Conservation (phyloP, 1,140 invertebrate species). For the Cotesia glomerata region DNA sequence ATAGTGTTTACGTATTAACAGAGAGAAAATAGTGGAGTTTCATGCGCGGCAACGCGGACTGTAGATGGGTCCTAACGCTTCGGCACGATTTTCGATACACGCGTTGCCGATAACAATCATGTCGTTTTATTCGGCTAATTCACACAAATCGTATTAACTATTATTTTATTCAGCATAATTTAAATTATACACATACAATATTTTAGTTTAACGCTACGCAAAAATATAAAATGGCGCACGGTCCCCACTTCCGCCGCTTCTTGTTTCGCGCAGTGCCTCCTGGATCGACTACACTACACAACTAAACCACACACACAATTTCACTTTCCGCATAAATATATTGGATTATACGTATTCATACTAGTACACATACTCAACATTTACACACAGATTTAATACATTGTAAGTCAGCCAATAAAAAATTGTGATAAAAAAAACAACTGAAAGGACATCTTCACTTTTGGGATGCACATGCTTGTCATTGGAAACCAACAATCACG, state of each 20-base stretch:
- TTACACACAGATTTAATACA: too few species aligned
- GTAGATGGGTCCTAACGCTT: slow-evolving; percentile 36
- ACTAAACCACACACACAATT: background rate
- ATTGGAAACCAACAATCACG: too few species aligned
- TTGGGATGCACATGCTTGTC: too few species aligned
- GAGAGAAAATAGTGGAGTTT: slow-evolving; percentile 25
- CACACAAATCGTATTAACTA: slow-evolving; percentile 36
- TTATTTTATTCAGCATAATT: slow-evolving; percentile 37
- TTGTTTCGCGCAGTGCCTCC: slow-evolving; percentile 35
- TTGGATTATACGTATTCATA: too few species aligned
- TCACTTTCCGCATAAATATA: too few species aligned
- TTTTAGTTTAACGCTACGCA: slow-evolving; percentile 58
- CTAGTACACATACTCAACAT: too few species aligned
- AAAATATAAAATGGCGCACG: slow-evolving; percentile 63
- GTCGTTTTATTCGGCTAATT: slow-evolving; percentile 35
- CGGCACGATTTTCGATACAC: slow-evolving; percentile 32
- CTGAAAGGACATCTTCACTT: too few species aligned
- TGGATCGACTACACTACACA: slow-evolving; percentile 21
- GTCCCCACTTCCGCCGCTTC: slow-evolving; percentile 45
- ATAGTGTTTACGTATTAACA: slow-evolving; percentile 41
- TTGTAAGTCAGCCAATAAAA: too few species aligned
- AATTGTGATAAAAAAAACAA: too few species aligned
- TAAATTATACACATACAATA: slow-evolving; percentile 53
- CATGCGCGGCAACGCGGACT: slow-evolving; percentile 45
- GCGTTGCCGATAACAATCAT: slow-evolving; percentile 40